phyloP scores from a whole-genome alignment of 1,140 invertebrate genomes.

The Triops longicaudatus region DNA sequence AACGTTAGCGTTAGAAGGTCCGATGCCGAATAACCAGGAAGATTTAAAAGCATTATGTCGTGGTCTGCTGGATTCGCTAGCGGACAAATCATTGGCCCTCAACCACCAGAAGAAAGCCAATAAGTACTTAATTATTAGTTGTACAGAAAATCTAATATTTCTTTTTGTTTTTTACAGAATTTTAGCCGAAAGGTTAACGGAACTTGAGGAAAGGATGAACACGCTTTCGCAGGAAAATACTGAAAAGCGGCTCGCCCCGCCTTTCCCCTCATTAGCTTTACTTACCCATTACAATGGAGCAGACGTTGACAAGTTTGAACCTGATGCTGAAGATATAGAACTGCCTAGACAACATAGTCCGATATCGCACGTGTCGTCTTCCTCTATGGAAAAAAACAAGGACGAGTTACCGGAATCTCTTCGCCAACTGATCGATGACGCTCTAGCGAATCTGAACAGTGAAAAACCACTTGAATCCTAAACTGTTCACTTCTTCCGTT shows the following conservation, averaged over 20 bases:
- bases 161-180: not conserved
- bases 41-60: not conserved
- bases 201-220: not conserved
- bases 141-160: not conserved
- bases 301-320: not conserved
- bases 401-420: not conserved
- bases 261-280: not conserved
- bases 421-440: not conserved
- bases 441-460: not conserved
- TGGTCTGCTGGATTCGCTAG: not conserved
- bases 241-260: not conserved
- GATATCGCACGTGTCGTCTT: not conserved
- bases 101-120: not conserved
- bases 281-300: not conserved
- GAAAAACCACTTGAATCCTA: not conserved
- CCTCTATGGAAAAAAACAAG: not conserved
- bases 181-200: not conserved
- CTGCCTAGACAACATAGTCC: not conserved
- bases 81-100: not conserved
- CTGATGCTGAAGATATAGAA: not conserved
- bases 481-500: not conserved
- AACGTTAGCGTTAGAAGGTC: not conserved
- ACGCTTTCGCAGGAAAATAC: not conserved
- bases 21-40: not conserved
- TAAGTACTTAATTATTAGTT: not conserved